Conservation (phyloP, 2,113 vertebrate species). For the Archocentrus centrarchus region DNA sequence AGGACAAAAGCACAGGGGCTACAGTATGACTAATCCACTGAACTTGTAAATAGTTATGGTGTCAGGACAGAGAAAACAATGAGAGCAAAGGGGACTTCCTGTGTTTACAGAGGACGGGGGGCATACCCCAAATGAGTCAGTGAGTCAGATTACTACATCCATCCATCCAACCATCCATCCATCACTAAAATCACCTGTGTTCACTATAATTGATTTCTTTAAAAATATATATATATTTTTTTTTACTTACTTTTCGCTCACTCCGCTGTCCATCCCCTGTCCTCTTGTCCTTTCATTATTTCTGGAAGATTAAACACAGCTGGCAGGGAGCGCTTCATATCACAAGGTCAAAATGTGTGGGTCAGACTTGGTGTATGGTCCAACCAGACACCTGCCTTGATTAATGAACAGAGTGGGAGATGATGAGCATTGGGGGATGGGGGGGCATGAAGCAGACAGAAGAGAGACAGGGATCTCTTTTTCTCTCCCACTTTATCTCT, state of each 20-base stretch:
- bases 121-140: conserved; percentile 75
- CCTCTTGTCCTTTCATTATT: conserved; percentile 64
- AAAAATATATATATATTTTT: not conserved
- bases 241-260: not conserved
- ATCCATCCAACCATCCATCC: conserved; percentile 49
- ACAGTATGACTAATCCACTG: conserved; percentile 83
- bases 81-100: conserved; percentile 83
- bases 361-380: conserved; percentile 48
- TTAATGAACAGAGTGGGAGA: conserved; percentile 65
- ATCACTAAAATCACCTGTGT: conserved; percentile 19
- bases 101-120: conserved; percentile 82
- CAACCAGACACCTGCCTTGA: conserved; percentile 57
- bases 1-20: conserved; percentile 73
- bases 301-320: conserved; percentile 79
- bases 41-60: conserved; percentile 83
- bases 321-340: conserved; percentile 81
- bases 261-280: not conserved
- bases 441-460: conserved; percentile 76
- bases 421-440: conserved; percentile 53
- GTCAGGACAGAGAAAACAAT: conserved; percentile 82
- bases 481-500: conserved; percentile 24
- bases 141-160: conserved; percentile 70
- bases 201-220: not conserved
- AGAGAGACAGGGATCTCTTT: conserved; percentile 77
- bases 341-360: conserved; percentile 74